These are phyloP conservation scores for Blera fallax DNA, from an alignment of 2,888 invertebrate species.

Conservation along the genomic window DNA sequence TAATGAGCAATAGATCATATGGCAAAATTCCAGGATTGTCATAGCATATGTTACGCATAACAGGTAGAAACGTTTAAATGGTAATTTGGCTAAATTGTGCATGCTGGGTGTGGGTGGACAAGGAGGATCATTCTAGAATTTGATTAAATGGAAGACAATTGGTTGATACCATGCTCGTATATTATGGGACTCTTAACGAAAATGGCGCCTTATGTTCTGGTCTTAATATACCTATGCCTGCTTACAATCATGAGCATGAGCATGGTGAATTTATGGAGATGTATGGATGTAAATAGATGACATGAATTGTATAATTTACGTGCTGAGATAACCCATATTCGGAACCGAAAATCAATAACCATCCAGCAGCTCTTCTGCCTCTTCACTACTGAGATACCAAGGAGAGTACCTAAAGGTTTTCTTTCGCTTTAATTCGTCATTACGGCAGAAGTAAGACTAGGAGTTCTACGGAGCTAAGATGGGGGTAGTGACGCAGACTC, in stretches of 20 bases:
- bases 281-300: no score
- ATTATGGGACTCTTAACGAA: neutral
- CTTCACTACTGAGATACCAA: no score
- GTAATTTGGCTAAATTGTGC: neutral
- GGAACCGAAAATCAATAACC: no score
- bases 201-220: neutral
- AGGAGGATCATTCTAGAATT: neutral
- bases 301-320: no score
- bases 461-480: no score
- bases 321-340: no score
- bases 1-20: slow-evolving; percentile 63
- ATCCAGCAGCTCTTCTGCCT: no score
- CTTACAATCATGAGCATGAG: neutral
- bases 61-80: slow-evolving; percentile 21
- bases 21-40: slow-evolving; percentile 21
- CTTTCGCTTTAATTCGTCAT: no score
- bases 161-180: neutral
- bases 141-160: slow-evolving; percentile 36
- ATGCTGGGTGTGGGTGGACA: neutral
- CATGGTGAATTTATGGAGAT: neutral
- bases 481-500: no score
- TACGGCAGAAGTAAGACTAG: no score
- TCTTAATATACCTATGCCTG: neutral
- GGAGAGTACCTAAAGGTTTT: no score
- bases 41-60: slow-evolving; percentile 4